Evolutionary conservation across 2,797 vertebrate species (phyloP).

Genomic region (Mycteria americana): DNA sequence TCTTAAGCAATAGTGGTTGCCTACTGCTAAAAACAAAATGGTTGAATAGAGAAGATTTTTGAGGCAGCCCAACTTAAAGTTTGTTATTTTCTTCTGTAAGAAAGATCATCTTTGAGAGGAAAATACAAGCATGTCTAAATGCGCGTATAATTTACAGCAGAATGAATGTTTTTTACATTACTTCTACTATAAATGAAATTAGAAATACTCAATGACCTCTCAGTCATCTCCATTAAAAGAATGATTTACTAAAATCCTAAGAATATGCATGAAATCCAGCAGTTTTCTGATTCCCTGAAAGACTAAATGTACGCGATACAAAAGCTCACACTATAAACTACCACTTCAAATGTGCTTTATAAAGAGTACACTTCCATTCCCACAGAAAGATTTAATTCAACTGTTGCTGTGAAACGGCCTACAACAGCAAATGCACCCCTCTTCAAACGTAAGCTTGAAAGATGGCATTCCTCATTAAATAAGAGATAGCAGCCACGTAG

Average conservation of each 20-base stretch:
- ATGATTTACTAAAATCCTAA: neutral
- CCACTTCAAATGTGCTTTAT: neutral
- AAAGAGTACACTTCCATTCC: neutral
- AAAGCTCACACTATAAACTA: neutral
- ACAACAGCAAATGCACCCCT: rapidly evolving
- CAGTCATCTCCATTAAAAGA: neutral
- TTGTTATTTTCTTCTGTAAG: neutral
- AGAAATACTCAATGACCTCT: neutral
- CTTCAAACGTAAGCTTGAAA: neutral
- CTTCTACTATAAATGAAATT: neutral
- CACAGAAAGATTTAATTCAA: neutral
- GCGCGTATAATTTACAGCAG: neutral
- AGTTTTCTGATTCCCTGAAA: neutral
- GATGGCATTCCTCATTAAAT: neutral
- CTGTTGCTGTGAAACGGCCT: neutral
- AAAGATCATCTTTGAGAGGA: neutral
- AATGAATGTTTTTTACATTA: neutral
- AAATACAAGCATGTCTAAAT: rapidly evolving
- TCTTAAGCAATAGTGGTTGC: neutral
- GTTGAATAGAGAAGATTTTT: neutral
- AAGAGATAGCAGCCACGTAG: neutral
- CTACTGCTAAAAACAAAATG: neutral
- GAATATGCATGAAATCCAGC: neutral
- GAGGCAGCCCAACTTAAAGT: neutral
- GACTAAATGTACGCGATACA: neutral